Conservation (phyloP, 92 coral and sea anemone species). For the Zoanthus sansibaricus region DNA sequence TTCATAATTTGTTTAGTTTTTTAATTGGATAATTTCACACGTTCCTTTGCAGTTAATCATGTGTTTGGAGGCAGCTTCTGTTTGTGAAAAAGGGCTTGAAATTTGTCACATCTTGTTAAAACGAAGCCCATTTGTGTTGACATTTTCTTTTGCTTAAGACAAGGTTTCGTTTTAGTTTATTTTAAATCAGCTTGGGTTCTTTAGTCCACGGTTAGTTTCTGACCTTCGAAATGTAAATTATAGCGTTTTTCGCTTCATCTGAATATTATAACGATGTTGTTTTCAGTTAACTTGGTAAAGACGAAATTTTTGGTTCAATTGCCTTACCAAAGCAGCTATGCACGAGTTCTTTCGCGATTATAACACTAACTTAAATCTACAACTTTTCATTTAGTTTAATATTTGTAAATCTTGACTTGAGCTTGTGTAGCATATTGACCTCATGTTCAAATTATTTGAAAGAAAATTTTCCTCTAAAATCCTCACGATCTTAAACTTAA, state of each 20-base stretch:
- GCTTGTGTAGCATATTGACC: background rate
- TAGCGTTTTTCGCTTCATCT: background rate
- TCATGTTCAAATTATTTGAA: background rate
- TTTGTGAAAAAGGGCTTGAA: background rate
- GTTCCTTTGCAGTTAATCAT: background rate
- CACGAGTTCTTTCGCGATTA: background rate
- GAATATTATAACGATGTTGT: background rate
- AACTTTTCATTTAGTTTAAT: background rate
- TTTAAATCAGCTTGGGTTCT: background rate
- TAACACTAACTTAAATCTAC: background rate
- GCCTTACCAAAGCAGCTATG: background rate
- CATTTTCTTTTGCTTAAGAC: background rate
- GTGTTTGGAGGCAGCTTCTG: background rate
- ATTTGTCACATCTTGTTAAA: conserved; percentile 3
- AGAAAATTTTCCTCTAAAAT: background rate
- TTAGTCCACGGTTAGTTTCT: background rate
- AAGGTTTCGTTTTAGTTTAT: background rate
- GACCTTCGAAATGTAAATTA: background rate
- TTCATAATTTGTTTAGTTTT: background rate
- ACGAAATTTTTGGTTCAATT: background rate
- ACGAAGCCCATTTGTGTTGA: background rate
- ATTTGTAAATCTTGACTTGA: background rate
- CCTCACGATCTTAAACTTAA: too few relatives aligned
- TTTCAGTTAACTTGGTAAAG: background rate
- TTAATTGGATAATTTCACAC: background rate